phyloP scores from a whole-genome alignment of 23 tunicate genomes.

The Corella eumyota region DNA sequence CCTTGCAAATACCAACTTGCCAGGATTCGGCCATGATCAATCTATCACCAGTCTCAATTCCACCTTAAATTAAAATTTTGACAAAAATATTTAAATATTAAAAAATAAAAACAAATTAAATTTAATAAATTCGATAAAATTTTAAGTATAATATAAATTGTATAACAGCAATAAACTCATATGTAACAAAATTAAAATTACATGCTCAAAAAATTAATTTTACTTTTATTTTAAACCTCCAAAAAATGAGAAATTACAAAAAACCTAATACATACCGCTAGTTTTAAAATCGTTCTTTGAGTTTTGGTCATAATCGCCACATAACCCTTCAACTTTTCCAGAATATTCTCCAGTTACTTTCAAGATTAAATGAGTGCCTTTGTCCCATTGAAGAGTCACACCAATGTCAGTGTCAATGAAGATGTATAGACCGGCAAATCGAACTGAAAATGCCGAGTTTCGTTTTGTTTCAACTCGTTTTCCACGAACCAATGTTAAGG shows the following conservation, averaged over 20 bases:
- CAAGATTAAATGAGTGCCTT: slow-evolving; percentile 84
- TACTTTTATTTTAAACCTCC: no score
- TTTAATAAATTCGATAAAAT: no score
- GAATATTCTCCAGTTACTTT: slow-evolving; percentile 81
- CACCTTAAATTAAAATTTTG: slow-evolving; percentile 48
- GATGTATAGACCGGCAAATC: slow-evolving; percentile 93
- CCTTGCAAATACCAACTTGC: slow-evolving; percentile 86
- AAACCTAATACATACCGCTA: slow-evolving; percentile 63
- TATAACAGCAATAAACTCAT: background rate
- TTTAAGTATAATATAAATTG: no score
- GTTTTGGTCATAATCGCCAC: slow-evolving; percentile 95
- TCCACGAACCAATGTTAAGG: slow-evolving; percentile 69
- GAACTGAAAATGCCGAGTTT: slow-evolving; percentile 61
- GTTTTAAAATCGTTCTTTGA: slow-evolving; percentile 83
- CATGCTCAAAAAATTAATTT: background rate
- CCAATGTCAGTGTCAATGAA: slow-evolving; percentile 95
- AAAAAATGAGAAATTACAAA: no score
- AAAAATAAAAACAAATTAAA: background rate
- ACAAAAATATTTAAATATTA: background rate
- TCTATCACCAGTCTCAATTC: slow-evolving; percentile 66
- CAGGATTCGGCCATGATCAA: slow-evolving; percentile 81
- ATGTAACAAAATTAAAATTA: background rate
- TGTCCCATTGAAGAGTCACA: slow-evolving; percentile 98
- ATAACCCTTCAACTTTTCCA: slow-evolving; percentile 96
- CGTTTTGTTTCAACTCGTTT: slow-evolving; percentile 78